phyloP scores from a whole-genome alignment of 2,888 invertebrate genomes.

The Pristionchus fissidentatus region DNA sequence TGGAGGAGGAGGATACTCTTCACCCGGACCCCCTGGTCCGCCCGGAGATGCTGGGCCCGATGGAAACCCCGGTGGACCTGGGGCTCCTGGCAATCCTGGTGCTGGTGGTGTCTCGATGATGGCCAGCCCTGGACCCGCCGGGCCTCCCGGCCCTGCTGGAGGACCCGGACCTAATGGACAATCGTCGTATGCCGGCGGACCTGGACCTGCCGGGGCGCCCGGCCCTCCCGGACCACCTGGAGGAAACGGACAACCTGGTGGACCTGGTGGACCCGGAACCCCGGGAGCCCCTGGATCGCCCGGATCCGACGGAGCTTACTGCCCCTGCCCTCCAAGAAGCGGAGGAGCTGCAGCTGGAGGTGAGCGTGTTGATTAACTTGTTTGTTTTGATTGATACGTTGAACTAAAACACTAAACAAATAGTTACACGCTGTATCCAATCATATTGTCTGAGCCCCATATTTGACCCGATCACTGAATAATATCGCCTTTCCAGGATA shows the following conservation, averaged over 20 bases:
- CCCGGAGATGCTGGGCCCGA: conserved; percentile 32
- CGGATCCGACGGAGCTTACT: conserved; percentile 41
- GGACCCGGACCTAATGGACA: conserved; percentile 34
- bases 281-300: conserved; percentile 13
- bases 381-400: too few species aligned
- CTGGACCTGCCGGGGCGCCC: conserved; percentile 4
- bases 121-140: conserved; percentile 35
- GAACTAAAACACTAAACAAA: too few species aligned
- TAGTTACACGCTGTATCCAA: too few species aligned
- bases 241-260: background rate
- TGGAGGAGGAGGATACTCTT: conserved; percentile 51
- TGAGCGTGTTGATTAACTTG: background rate
- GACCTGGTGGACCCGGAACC: background rate
- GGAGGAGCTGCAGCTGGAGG: conserved; percentile 14
- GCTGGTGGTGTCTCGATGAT: background rate
- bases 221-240: conserved; percentile 25
- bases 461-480: too few species aligned
- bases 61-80: conserved; percentile 37
- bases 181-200: background rate
- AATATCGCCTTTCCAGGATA: too few species aligned
- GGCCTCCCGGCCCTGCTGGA: conserved; percentile 34
- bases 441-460: too few species aligned
- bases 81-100: conserved; percentile 9
- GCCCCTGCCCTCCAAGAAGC: conserved; percentile 16
- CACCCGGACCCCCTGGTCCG: conserved; percentile 33